phyloP scores from a whole-genome alignment of 1,140 invertebrate genomes.

The Lordiphosa stackelbergi region DNA sequence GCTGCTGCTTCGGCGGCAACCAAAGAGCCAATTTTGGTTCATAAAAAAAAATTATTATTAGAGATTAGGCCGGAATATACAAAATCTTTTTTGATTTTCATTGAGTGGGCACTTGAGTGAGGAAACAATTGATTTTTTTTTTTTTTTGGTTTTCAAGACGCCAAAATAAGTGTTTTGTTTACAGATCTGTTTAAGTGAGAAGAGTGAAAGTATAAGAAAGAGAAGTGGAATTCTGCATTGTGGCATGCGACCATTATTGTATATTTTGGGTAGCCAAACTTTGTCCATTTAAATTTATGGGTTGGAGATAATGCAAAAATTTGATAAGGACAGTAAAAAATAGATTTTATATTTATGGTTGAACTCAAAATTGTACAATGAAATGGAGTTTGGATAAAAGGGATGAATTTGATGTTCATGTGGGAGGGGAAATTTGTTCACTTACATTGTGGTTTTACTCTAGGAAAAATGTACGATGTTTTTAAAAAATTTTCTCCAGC shows the following conservation, averaged over 20 bases:
- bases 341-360: constrained; percentile 1
- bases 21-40: constrained; percentile 10
- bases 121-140: constrained; percentile 32
- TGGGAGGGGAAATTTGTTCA: too few species aligned
- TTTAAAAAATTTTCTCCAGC: too few species aligned
- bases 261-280: neutral
- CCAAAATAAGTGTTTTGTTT: constrained; percentile 27
- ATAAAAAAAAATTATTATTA: constrained; percentile 56
- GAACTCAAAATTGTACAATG: too few species aligned
- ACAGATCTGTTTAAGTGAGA: constrained; percentile 21
- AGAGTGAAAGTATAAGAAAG: constrained; percentile 1
- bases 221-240: constrained; percentile 1
- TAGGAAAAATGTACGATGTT: too few species aligned
- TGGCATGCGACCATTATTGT: neutral
- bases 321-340: neutral
- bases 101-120: constrained; percentile 59
- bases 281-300: constrained; percentile 8
- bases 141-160: constrained; percentile 14
- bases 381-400: too few species aligned
- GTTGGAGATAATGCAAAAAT: neutral
- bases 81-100: constrained; percentile 5
- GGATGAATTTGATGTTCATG: too few species aligned
- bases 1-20: constrained; percentile 40
- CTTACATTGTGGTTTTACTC: too few species aligned
- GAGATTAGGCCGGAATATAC: constrained; percentile 44